Evolutionary conservation across 35 echinoderm and acorn worm species (phyloP), one percentile per base, ranked within the genome.

Genomic region (Amphiura filiformis): DNA sequence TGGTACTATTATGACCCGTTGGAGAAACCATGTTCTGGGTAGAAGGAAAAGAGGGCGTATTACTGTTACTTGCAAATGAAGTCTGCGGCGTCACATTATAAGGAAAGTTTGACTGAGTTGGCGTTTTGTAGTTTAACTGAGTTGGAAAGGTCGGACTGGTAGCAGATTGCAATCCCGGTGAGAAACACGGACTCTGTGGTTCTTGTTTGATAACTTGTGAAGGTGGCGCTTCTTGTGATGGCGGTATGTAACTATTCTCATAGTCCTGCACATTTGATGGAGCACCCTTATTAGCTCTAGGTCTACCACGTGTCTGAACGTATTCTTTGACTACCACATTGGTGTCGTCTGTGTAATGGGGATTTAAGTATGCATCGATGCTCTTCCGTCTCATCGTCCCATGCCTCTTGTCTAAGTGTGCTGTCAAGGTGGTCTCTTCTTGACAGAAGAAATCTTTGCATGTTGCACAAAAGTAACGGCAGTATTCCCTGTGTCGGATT

Each of bases 401-500:
- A 70, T 70, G 61, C 26, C 26, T 70, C 28, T 70, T 70, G 61
- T 70, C 61, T 2, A 70, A 23, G 26, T 70, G 61, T 4, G 61
- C 61, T 18, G 26, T 3, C 2, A n/a, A 3, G 28, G 61, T 70
- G 1, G 26, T 26, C 61, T 70, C 26, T n/a, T 70, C 26, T 11
- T 11, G 11, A 11, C 61, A 70, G 26, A 13, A 70, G 61, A 70
- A 70, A 30, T 70, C 61, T 70, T 70, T 70, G 61, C 61, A 70
- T 18, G 26, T 15, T 47, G 41, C 41, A 70, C 11, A 70, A 23
- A 18, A 30, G 61, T 15, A 70, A n/a, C 61, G n/a, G 61, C 61
- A 70, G 61, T 70, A 70, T n/a, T 70, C 61, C 28, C 26, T 11
- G n/a, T n/a, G 61, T 70, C 61, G 61, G n/a, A 85, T 61, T 40